Evolutionary conservation across 2,888 invertebrate species (phyloP).

Genomic region (Eupelmus urozonus): DNA sequence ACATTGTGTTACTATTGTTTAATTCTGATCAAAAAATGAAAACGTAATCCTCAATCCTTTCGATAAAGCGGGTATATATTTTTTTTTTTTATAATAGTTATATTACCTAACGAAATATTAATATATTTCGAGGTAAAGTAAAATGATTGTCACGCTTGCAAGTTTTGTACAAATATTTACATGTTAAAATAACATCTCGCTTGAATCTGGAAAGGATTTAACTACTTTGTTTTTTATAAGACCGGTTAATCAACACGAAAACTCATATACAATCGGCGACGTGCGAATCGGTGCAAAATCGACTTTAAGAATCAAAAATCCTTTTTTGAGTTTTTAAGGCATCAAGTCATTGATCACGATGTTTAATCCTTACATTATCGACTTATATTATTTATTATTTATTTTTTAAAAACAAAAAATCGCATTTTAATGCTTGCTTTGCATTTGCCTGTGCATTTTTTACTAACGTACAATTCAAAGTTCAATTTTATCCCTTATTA

Average conservation of each 20-base stretch:
- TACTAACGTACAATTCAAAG: constrained; percentile 44
- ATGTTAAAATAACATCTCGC: constrained; percentile 8
- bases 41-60: constrained; percentile 26
- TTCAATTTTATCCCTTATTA: background rate
- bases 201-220: constrained; percentile 51
- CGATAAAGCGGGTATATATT: constrained; percentile 49
- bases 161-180: too few relatives aligned
- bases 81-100: background rate
- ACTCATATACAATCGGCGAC: constrained; percentile 72
- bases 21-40: constrained; percentile 46
- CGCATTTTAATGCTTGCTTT: constrained; percentile 47
- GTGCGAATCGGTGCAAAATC: constrained; percentile 84
- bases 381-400: constrained; percentile 28
- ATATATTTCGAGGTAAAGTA: too few relatives aligned
- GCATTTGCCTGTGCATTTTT: constrained; percentile 28
- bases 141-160: too few relatives aligned
- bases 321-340: constrained; percentile 24
- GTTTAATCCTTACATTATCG: constrained; percentile 39
- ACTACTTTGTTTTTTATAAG: constrained; percentile 21
- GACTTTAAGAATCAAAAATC: constrained; percentile 68
- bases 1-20: background rate
- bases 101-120: background rate
- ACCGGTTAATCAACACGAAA: constrained; percentile 62
- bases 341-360: constrained; percentile 40
- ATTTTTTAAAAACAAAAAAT: constrained; percentile 39